A percentile compares a stretch with the other conserved stretches of the same genome.
Evolutionary conservation across 1,140 invertebrate species (phyloP).

Genomic region (Lamellibrachia luymesi): DNA sequence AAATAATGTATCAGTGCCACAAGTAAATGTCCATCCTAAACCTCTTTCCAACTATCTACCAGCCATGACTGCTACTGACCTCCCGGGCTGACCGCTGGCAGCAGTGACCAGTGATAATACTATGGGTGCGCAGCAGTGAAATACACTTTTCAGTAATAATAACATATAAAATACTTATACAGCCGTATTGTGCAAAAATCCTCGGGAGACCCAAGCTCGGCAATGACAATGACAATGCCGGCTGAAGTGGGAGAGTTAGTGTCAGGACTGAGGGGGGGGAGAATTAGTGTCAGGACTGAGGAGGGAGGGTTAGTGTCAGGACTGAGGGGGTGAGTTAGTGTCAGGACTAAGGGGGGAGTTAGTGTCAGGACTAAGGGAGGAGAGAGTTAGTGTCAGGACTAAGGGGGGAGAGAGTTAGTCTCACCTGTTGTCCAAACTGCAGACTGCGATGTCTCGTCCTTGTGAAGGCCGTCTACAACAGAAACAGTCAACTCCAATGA

Average conservation of each 20-base stretch:
- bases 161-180: no score
- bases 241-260: no score
- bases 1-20: not conserved
- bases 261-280: no score
- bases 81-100: not conserved
- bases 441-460: not conserved
- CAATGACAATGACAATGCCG: no score
- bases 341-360: not conserved
- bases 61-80: not conserved
- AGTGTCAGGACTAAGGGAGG: no score
- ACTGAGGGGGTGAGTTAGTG: no score
- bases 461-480: not conserved
- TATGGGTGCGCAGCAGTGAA: not conserved
- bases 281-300: not conserved
- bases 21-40: not conserved
- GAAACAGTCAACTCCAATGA: not conserved
- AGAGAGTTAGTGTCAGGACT: not conserved
- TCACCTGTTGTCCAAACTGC: not conserved
- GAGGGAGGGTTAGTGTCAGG: not conserved
- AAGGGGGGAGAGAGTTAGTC: not conserved
- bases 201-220: no score
- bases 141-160: not conserved
- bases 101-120: no score
- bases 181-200: no score
- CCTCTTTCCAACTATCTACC: not conserved